Evolutionary conservation across 2,888 invertebrate genomes (phyloP).

Genomic region (Melanargia galathea): DNA sequence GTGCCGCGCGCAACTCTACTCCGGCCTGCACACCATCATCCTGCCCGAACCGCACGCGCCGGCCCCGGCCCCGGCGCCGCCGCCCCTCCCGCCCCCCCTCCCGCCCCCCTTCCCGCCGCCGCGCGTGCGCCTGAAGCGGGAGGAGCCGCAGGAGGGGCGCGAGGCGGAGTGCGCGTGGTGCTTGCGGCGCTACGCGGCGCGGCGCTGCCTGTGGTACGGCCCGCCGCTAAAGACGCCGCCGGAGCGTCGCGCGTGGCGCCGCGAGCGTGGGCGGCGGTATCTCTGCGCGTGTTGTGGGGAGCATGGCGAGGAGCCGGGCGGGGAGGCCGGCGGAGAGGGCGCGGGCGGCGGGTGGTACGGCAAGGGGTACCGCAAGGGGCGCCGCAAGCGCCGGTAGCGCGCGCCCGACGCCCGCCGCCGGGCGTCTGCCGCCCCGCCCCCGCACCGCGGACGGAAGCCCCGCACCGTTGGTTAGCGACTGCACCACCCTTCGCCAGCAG

Average conservation of each 20-base stretch:
- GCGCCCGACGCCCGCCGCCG: conserved; percentile 2
- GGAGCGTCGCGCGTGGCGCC: conserved; percentile 55
- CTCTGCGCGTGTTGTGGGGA: conserved; percentile 86
- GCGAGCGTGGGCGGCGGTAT: conserved; percentile 79
- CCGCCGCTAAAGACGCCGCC: conserved; percentile 69
- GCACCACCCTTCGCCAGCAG: background rate
- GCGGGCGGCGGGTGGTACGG: conserved; percentile 89
- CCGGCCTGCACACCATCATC: conserved; percentile 83
- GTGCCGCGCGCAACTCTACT: conserved; percentile 77
- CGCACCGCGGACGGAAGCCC: background rate
- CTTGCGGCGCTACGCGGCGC: conserved; percentile 54
- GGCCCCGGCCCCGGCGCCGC: conserved; percentile 7
- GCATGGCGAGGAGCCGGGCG: conserved; percentile 38
- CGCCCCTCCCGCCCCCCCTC: conserved; percentile 27
- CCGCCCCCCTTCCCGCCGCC: conserved; percentile 25
- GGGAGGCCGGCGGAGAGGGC: conserved; percentile 54
- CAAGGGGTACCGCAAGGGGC: conserved; percentile 91
- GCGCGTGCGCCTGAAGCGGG: too few relatives aligned
- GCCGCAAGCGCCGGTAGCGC: conserved; percentile 77
- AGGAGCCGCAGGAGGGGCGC: conserved; percentile 77
- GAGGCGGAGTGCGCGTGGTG: conserved; percentile 63
- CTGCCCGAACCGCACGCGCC: conserved; percentile 53
- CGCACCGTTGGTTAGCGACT: background rate
- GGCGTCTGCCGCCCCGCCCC: conserved; percentile 1
- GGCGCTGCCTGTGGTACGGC: conserved; percentile 75